Base-by-base conservation (phyloP, 2,113 vertebrate genomes). In the Notechis scutatus region DNA sequence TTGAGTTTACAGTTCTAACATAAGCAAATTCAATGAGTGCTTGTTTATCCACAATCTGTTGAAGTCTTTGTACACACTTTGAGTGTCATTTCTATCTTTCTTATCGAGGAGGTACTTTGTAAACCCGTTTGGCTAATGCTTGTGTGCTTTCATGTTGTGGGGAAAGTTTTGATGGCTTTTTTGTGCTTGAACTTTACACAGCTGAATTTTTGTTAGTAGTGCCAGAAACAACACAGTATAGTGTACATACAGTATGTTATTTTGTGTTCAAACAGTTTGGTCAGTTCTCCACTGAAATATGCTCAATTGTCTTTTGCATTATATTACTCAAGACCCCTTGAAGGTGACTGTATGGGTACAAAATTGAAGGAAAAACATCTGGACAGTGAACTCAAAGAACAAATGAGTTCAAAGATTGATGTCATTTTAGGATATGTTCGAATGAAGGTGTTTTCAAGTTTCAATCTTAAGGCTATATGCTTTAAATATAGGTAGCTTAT, bases 161-260 rank as follows among this genome's bases (percentile, higher is more conserved):
- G 23, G 89, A 95, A 45, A 94, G 96, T 88, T 94, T 92, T 94
- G 92, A 93, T 93, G 89, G 0, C 21, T 4, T 85, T 96, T 95
- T 24, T 0, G 54, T 21, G 88, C 69, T 74, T 92, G 91, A 85
- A 92, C 92, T 86, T 91, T 94, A 92, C 59, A 5, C 50, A 92
- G 92, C 88, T 91, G 94, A 81, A 85, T 88, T 94, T 59, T 34
- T 93, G 85, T 74, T 90, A 93, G 92, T 1, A 0, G 24, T 4
- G 64, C 34, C 94, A 88, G 92, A 54, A 90, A 88, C 56, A 93
- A 93, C 55, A 93, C 54, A 26, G 18, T 52, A 54, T 7, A 39
- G 56, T 10, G 88, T 52, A 5, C 20, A 34, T 88, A 56, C 11
- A 59, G 18, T 57, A 90, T 50, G 39, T 34, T 91, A 45, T 61